Conservation (phyloP, 2,888 invertebrate species). For the Sphaerophoria rueppellii region DNA sequence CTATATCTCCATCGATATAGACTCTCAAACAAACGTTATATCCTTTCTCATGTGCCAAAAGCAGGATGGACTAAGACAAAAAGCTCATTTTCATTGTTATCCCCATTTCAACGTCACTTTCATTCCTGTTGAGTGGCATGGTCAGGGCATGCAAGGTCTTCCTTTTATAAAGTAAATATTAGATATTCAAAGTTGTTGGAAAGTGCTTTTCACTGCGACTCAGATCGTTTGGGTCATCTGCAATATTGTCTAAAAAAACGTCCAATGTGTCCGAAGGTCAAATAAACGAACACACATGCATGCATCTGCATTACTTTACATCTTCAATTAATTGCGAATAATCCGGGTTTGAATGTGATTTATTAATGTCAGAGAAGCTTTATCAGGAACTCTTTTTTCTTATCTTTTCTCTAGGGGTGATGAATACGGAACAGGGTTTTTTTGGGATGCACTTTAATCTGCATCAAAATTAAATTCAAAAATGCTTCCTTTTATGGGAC, state of each 20-base stretch:
- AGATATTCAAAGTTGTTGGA: slow-evolving; percentile 15
- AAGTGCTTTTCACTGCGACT: no score
- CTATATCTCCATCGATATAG: not conserved
- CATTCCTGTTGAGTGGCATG: slow-evolving; percentile 26
- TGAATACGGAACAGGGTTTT: slow-evolving; percentile 16
- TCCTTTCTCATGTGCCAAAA: slow-evolving; percentile 22
- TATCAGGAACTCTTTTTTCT: slow-evolving; percentile 1
- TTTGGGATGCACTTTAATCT: slow-evolving; percentile 49
- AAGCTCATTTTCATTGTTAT: slow-evolving; percentile 57
- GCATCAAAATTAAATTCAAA: slow-evolving; percentile 31
- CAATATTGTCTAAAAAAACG: not conserved
- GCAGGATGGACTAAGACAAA: slow-evolving; percentile 24
- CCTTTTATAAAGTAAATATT: not conserved
- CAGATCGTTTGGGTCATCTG: no score
- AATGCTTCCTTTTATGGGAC: slow-evolving; percentile 6
- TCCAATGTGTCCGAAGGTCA: not conserved
- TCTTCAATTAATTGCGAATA: slow-evolving; percentile 51
- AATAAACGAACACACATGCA: not conserved
- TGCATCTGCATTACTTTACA: not conserved
- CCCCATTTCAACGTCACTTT: slow-evolving; percentile 53
- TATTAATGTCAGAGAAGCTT: slow-evolving; percentile 51
- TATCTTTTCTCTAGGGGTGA: not conserved
- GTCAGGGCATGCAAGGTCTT: not conserved
- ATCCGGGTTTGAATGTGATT: slow-evolving; percentile 49
- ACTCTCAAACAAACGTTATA: not conserved